Evolutionary conservation across 2,888 invertebrate species (phyloP).

Genomic region (Drosophila villosipedis): DNA sequence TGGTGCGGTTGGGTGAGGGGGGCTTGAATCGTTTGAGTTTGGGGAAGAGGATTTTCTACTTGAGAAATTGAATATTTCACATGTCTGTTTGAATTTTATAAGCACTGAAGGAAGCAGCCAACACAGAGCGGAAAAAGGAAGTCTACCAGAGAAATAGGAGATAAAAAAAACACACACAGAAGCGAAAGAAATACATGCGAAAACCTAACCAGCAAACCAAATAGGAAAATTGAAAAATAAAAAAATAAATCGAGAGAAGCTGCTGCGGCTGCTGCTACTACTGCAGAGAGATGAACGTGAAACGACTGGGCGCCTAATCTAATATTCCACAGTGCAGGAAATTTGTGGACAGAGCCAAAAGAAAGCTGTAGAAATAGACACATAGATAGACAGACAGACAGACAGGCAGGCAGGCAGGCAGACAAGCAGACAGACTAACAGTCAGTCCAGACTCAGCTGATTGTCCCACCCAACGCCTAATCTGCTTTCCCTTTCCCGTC

Average conservation of each 20-base stretch:
- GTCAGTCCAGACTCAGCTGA: conserved; percentile 50
- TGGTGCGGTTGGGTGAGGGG: neutral
- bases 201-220: conserved; percentile 60
- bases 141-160: conserved; percentile 37
- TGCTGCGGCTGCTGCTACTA: conserved; percentile 16
- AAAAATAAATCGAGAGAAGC: conserved; percentile 54
- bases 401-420: neutral
- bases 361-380: conserved; percentile 28
- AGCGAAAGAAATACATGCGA: conserved; percentile 25
- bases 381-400: conserved; percentile 11
- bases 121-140: conserved; percentile 53
- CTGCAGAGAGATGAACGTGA: conserved; percentile 33
- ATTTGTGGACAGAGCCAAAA: conserved; percentile 60
- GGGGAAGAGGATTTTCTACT: conserved; percentile 52
- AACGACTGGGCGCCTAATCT: conserved; percentile 67
- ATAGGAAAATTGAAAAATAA: conserved; percentile 69
- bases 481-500: neutral
- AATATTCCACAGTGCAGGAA: conserved; percentile 72
- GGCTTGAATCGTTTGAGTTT: neutral
- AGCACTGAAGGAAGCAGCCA: conserved; percentile 46
- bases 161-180: conserved; percentile 11
- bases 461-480: conserved; percentile 27
- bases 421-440: conserved; percentile 1
- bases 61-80: conserved; percentile 76
- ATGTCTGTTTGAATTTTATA: conserved; percentile 73